Evolutionary conservation across 2,888 invertebrate genomes (phyloP).

Genomic region (Lasioglossum oenotherae): DNA sequence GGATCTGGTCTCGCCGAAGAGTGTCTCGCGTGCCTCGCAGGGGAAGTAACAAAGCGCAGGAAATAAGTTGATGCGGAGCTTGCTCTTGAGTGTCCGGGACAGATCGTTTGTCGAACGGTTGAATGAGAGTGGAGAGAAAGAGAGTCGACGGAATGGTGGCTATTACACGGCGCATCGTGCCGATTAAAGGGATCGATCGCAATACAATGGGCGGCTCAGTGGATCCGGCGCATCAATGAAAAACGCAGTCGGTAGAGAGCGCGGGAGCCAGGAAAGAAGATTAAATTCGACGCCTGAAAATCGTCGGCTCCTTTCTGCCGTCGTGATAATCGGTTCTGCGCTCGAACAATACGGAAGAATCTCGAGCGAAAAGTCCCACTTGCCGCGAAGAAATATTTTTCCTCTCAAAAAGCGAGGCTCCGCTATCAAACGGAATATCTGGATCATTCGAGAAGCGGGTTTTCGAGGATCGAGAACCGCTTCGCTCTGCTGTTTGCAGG

Average conservation of each 20-base stretch:
- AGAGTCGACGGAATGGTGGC: background rate
- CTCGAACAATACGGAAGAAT: background rate
- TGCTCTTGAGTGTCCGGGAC: slow-evolving; percentile 6
- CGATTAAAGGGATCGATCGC: slow-evolving; percentile 30
- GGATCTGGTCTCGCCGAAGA: too few species aligned
- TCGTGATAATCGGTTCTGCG: background rate
- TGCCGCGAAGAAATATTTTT: slow-evolving; percentile 1
- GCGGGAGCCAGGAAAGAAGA: background rate
- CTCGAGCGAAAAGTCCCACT: background rate
- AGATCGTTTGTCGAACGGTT: slow-evolving; percentile 29
- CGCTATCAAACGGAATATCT: too few species aligned
- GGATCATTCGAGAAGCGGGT: too few species aligned
- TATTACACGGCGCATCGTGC: slow-evolving; percentile 9
- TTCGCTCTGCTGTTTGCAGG: too few species aligned
- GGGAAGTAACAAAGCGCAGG: background rate
- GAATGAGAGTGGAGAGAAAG: background rate
- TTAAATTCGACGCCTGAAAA: slow-evolving; percentile 8
- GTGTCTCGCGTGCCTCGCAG: background rate
- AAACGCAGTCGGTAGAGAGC: background rate
- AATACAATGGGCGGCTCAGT: slow-evolving; percentile 1
- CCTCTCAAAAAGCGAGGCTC: background rate
- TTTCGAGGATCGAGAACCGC: too few species aligned
- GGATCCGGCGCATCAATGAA: slow-evolving; percentile 6
- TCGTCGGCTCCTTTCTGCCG: background rate
- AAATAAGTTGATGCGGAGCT: slow-evolving; percentile 8